These are phyloP conservation scores for Dione juno DNA, from an alignment of 2,888 invertebrate genomes.

Conservation along the genomic window DNA sequence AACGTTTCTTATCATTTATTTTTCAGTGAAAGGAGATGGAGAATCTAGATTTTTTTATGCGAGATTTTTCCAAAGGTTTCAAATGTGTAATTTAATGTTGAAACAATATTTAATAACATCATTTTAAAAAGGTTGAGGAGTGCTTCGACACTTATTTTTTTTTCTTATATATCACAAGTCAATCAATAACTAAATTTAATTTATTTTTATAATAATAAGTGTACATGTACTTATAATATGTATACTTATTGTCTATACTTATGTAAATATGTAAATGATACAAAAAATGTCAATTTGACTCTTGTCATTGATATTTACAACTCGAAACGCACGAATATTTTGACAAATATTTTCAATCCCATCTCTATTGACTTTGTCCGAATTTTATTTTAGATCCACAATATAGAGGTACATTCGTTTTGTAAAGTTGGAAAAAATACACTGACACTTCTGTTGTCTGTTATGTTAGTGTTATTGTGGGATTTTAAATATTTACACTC, in stretches of 20 bases:
- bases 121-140: too few species aligned
- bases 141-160: too few species aligned
- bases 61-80: not conserved
- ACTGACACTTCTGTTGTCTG: slow-evolving; percentile 16
- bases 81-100: too few species aligned
- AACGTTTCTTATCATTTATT: not conserved
- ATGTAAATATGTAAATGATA: too few species aligned
- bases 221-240: too few species aligned
- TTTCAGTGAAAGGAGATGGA: not conserved
- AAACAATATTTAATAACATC: too few species aligned
- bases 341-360: slow-evolving; percentile 18
- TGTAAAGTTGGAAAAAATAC: slow-evolving; percentile 12
- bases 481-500: not conserved
- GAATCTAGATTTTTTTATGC: not conserved
- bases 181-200: too few species aligned
- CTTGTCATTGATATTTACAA: slow-evolving; percentile 3
- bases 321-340: slow-evolving; percentile 14
- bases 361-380: slow-evolving; percentile 19
- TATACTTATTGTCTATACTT: too few species aligned
- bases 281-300: not conserved
- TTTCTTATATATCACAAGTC: too few species aligned
- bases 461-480: slow-evolving; percentile 17
- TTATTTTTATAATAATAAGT: too few species aligned
- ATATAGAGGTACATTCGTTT: slow-evolving; percentile 11
- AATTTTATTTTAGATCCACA: not conserved